These are phyloP conservation scores for Myrmecobius fasciatus DNA, from an alignment of 2,113 vertebrate genomes.

Conservation along the genomic window DNA sequence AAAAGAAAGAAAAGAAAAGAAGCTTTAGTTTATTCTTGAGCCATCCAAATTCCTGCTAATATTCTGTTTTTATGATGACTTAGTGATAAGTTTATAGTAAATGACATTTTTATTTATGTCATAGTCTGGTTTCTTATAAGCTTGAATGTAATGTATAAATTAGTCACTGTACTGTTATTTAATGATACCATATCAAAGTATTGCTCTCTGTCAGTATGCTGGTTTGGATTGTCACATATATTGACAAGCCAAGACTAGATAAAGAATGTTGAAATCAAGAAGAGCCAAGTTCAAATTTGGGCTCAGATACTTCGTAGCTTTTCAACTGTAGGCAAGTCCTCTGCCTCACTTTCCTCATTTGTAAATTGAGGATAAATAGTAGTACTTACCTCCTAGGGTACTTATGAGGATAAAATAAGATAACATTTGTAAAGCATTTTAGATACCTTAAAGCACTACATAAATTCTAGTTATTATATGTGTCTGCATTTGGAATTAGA, in stretches of 20 bases:
- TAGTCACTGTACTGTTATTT: slow-evolving; percentile 21
- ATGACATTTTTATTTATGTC: slow-evolving; percentile 22
- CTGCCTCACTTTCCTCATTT: neutral
- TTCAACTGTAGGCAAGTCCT: neutral
- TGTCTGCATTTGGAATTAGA: slow-evolving; percentile 40
- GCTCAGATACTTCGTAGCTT: neutral
- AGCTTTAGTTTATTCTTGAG: slow-evolving; percentile 8
- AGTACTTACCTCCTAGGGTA: neutral
- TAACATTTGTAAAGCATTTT: neutral
- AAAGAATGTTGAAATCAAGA: neutral
- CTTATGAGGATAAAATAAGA: neutral
- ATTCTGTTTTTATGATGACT: slow-evolving; percentile 35
- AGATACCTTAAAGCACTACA: neutral
- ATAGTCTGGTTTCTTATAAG: slow-evolving; percentile 17
- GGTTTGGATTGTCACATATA: neutral
- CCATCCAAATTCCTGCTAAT: neutral
- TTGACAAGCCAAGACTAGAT: neutral
- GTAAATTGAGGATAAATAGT: neutral
- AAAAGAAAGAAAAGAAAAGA: too few relatives aligned
- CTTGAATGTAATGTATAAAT: slow-evolving; percentile 41
- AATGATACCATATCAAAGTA: slow-evolving; percentile 11
- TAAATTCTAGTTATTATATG: neutral
- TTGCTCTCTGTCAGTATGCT: neutral
- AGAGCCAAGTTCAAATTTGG: neutral
- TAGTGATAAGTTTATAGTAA: neutral